phyloP scores from a whole-genome alignment of 2,113 vertebrate species.

The Ahaetulla prasina region DNA sequence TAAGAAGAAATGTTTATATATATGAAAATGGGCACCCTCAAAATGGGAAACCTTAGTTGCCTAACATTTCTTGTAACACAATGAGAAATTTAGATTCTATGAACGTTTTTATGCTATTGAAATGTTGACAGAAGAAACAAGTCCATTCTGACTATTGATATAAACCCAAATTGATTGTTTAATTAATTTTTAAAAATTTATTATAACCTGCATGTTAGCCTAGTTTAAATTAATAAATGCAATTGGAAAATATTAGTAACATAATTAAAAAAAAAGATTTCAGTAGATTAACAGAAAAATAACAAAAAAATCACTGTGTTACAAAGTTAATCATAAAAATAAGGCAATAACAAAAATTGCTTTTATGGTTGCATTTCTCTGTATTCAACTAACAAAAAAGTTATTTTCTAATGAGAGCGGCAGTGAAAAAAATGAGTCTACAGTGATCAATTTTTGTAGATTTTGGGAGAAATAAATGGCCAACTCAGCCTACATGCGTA shows the following conservation, averaged over 20 bases:
- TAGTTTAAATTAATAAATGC: background rate
- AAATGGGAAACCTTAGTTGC: conserved; percentile 12
- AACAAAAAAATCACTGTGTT: conserved; percentile 23
- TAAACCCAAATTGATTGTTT: conserved; percentile 28
- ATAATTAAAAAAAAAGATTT: background rate
- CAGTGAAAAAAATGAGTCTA: background rate
- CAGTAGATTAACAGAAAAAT: background rate
- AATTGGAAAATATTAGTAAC: conserved; percentile 16
- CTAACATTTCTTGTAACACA: conserved; percentile 45
- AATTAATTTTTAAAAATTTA: conserved; percentile 28
- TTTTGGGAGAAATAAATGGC: background rate
- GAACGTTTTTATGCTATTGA: conserved; percentile 14
- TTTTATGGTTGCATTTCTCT: conserved; percentile 36
- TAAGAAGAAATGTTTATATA: background rate
- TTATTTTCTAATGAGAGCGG: conserved; percentile 20
- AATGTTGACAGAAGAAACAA: conserved; percentile 11
- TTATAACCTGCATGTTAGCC: background rate
- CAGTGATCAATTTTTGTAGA: background rate
- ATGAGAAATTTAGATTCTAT: conserved; percentile 31
- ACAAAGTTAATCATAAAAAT: conserved; percentile 30
- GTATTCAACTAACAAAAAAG: conserved; percentile 32
- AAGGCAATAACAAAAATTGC: conserved; percentile 17
- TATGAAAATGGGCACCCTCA: conserved; percentile 28
- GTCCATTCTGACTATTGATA: background rate
- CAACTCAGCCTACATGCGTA: background rate